Conservation (phyloP, 2,888 invertebrate genomes). For the Alcis repandata region DNA sequence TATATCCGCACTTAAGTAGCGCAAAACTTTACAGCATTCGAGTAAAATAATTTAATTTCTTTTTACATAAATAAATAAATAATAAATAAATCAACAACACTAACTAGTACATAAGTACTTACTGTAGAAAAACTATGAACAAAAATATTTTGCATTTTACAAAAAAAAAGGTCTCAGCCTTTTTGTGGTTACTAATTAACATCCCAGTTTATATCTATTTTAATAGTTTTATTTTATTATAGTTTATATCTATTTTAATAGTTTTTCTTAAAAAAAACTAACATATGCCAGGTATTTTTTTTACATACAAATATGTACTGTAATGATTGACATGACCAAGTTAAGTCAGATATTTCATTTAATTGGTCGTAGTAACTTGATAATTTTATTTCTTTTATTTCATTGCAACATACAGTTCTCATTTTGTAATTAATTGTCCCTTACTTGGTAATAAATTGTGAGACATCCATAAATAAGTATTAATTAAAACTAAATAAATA, state of each 20-base stretch:
- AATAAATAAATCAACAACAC: neutral
- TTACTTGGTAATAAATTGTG: neutral
- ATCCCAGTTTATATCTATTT: no score
- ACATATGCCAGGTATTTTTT: no score
- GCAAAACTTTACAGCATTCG: no score
- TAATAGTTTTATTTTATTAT: no score
- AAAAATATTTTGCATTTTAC: neutral
- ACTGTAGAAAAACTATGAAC: neutral
- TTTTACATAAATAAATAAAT: no score
- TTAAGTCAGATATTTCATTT: neutral
- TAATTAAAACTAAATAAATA: neutral
- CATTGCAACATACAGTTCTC: neutral
- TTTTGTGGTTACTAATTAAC: neutral
- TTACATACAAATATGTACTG: no score
- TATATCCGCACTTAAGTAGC: no score
- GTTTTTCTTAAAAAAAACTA: no score
- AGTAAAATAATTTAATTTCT: no score
- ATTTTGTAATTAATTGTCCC: neutral
- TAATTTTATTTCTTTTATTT: neutral
- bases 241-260: no score
- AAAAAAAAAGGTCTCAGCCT: neutral
- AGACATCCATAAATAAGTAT: slow-evolving; percentile 12
- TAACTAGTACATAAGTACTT: neutral
- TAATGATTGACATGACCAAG: neutral
- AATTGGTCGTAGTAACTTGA: neutral